Percentiles rank a stretch among this genome's conserved stretches.
These are phyloP conservation scores for Rhinogobio ventralis DNA, from an alignment of 2,797 vertebrate species.

Conservation along the genomic window DNA sequence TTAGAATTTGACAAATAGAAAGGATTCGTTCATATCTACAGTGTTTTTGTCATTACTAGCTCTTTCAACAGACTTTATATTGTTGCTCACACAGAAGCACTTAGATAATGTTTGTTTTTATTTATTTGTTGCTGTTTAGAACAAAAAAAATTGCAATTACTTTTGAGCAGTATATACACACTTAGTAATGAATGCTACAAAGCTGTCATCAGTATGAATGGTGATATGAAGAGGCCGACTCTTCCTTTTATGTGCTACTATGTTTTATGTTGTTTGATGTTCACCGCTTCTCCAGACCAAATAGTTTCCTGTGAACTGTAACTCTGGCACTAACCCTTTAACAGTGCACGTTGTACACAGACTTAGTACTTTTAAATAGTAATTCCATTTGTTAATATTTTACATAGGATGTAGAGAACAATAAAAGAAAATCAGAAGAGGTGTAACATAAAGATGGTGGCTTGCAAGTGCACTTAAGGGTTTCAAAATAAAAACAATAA, in stretches of 20 bases:
- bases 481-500: background rate
- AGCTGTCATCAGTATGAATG: background rate
- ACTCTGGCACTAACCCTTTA: slow-evolving; percentile 47
- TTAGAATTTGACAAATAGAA: slow-evolving; percentile 20
- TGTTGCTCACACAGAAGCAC: slow-evolving; percentile 32
- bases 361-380: slow-evolving; percentile 8
- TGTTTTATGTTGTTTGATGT: slow-evolving; percentile 30
- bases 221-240: slow-evolving; percentile 6
- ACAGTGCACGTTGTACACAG: slow-evolving; percentile 1
- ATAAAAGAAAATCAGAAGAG: background rate
- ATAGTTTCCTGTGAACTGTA: slow-evolving; percentile 37
- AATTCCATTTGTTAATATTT: slow-evolving; percentile 19
- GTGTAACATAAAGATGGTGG: slow-evolving; percentile 1
- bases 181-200: background rate
- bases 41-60: slow-evolving; percentile 33
- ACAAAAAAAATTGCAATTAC: background rate
- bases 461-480: slow-evolving; percentile 19
- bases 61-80: slow-evolving; percentile 12
- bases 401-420: background rate
- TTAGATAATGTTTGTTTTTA: slow-evolving; percentile 20
- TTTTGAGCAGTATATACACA: slow-evolving; percentile 4
- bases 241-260: slow-evolving; percentile 17
- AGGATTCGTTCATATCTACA: slow-evolving; percentile 20
- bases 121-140: slow-evolving; percentile 21
- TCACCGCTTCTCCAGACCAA: slow-evolving; percentile 38